These are phyloP conservation scores for Platysternon megacephalum DNA, from an alignment of 2,113 vertebrate genomes.

Conservation along the genomic window DNA sequence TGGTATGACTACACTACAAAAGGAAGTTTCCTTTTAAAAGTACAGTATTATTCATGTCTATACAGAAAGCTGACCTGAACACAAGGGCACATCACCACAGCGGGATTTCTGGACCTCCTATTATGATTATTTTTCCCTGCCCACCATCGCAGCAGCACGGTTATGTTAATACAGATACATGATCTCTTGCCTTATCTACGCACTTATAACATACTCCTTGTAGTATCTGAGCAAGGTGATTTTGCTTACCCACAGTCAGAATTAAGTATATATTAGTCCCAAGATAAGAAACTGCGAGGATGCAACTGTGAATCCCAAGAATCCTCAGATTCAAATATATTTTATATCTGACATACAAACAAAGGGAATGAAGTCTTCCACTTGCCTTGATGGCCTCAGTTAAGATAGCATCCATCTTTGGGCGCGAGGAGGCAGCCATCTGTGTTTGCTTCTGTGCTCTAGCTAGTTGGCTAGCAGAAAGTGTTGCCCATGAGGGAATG, in stretches of 20 bases:
- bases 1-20: fast-evolving
- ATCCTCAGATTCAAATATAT: background rate
- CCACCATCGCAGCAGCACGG: background rate
- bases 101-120: background rate
- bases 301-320: fast-evolving
- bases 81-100: background rate
- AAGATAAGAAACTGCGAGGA: background rate
- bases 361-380: background rate
- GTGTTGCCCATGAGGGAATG: constrained; percentile 95
- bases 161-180: background rate
- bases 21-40: background rate
- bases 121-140: background rate
- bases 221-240: background rate
- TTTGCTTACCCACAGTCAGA: background rate
- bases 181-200: background rate
- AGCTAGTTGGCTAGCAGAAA: constrained; percentile 89
- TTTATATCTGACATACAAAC: background rate
- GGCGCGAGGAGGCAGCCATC: constrained; percentile 87
- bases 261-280: background rate
- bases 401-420: constrained; percentile 94
- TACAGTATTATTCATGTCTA: background rate
- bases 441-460: constrained; percentile 87
- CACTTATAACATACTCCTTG: background rate
- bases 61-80: background rate
- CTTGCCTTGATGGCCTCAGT: constrained; percentile 93